Evolutionary conservation across 2,888 invertebrate genomes (phyloP), one percentile per base, ranked within the genome.

Genomic region (Petrophora chlorosata): DNA sequence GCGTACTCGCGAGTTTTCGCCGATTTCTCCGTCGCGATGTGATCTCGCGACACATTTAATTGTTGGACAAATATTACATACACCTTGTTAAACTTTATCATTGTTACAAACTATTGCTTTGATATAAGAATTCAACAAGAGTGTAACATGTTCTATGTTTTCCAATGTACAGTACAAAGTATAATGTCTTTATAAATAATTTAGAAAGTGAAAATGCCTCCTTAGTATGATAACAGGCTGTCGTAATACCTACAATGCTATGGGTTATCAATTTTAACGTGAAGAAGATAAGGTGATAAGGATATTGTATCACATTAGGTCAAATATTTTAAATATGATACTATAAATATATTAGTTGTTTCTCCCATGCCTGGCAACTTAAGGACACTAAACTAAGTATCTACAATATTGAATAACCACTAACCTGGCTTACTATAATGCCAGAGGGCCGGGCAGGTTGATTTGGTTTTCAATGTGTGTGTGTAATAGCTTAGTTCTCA

Each of bases 21-120:
- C 76, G 83, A 82, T 85, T 85, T 85, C 85, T 81, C 85, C 77
- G 73, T 73, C 69, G 81, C 79, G 73, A 83, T 84, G 83, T 82
- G 78, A 52, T 56, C 58, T 54, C 47, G 52, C 44, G 59, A 51
- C 53, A 59, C 48, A 52, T 52, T 15, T 45, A 43, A 41, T 41
- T 38, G 39, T 53, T 41, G 36, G 53, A 42, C 49, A 56, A 56
- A 41, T 32, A 43, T 26, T 15, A 25, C 44, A 19, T 19, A 41
- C 29, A 47, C 25, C 22, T 13, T 45, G 33, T 36, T 23, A 13
- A 22, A 48, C 46, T 47, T 55, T 51, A 40, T 30, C 25, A 38
- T 40, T 36, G n/a, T 28, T 10, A 1, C 9, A 28, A 5, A 29
- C 2, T 29, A 29, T 14, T 29, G 14, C 7, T 28, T 30, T 14